A percentile compares a stretch with the other conserved stretches of the same genome.
Evolutionary conservation across 2,113 vertebrate species (phyloP).

Genomic region (Cochlearius cochlearius): DNA sequence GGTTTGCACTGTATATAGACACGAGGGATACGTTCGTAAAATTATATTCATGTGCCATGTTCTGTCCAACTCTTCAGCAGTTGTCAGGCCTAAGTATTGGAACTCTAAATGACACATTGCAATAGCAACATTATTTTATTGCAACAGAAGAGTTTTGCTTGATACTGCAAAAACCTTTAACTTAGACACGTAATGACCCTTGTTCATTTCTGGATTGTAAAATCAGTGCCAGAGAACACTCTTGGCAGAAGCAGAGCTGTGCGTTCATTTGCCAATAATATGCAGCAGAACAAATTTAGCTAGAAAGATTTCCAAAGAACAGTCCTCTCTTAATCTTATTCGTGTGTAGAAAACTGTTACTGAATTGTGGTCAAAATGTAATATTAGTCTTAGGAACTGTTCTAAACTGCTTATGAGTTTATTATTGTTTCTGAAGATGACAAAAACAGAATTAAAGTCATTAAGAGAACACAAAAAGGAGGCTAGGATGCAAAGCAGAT

Average conservation of each 20-base stretch:
- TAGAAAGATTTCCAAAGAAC: not conserved
- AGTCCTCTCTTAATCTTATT: not conserved
- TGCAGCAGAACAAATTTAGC: not conserved
- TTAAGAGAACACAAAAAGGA: not conserved
- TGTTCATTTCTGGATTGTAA: constrained; percentile 4
- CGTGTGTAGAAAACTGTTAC: not conserved
- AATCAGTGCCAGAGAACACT: not conserved
- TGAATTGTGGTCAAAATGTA: not conserved
- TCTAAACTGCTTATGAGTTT: not conserved
- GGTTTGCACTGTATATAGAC: not conserved
- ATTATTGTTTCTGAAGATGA: not conserved
- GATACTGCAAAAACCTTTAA: not conserved
- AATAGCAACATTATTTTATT: not conserved
- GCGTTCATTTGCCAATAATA: not conserved
- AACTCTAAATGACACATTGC: not conserved
- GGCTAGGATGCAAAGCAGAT: not conserved
- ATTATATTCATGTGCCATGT: not conserved
- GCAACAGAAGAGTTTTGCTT: not conserved
- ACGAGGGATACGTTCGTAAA: not conserved
- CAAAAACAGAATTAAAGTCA: not conserved
- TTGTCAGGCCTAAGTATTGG: not conserved
- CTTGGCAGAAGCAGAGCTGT: constrained; percentile 24
- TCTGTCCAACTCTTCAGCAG: not conserved
- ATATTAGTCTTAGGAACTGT: not conserved
- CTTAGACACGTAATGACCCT: not conserved